phyloP scores from a whole-genome alignment of 2,888 invertebrate genomes.

The Troilus luridus region DNA sequence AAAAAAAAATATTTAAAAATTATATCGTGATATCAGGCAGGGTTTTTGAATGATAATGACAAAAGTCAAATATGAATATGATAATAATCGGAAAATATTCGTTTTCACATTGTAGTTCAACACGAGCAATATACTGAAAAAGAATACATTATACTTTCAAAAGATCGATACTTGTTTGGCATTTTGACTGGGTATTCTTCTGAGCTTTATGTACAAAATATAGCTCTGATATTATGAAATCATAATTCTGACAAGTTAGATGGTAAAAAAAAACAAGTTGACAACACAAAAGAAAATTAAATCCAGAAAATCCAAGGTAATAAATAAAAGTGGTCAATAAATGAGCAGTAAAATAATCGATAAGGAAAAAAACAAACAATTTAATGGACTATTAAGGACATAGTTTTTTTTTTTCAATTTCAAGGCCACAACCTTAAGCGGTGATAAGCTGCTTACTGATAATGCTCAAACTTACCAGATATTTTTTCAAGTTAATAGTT shows the following conservation, averaged over 20 bases:
- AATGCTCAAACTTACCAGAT: neutral
- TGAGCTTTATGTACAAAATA: neutral
- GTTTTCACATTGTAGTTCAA: too few relatives aligned
- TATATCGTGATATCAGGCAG: neutral
- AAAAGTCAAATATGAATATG: neutral
- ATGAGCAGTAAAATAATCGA: neutral
- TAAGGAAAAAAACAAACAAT: neutral
- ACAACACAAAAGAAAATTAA: neutral
- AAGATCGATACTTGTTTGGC: too few relatives aligned
- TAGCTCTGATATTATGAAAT: neutral
- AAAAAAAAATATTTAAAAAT: neutral
- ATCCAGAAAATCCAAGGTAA: neutral
- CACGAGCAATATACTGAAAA: too few relatives aligned
- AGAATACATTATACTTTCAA: too few relatives aligned
- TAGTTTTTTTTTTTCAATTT: neutral
- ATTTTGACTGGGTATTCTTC: too few relatives aligned
- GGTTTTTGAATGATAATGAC: too few relatives aligned
- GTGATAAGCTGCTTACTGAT: neutral
- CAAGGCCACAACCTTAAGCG: constrained; percentile 4
- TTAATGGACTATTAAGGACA: neutral
- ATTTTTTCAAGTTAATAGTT: neutral
- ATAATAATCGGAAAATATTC: too few relatives aligned
- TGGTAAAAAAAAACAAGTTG: neutral
- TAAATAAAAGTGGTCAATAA: neutral
- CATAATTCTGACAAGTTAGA: neutral